Evolutionary conservation across 2,888 invertebrate species (phyloP), one percentile per base, ranked within the genome.

Genomic region (Deilephila porcellus): DNA sequence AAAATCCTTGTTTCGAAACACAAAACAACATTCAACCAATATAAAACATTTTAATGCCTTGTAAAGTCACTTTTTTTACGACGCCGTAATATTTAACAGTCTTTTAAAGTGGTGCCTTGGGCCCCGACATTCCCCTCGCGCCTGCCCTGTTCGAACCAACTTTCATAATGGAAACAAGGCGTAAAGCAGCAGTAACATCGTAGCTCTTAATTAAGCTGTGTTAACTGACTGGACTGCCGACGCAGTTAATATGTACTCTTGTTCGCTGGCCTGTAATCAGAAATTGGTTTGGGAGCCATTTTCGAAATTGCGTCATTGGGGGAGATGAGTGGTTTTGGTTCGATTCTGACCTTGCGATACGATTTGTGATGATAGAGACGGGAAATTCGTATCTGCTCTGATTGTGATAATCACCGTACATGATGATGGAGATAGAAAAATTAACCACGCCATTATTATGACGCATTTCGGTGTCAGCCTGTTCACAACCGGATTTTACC

Each of bases 191-290:
- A 72, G 53, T 72, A 73, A 73, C 37, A 73, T 20, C 37, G 25
- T 67, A 64, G 72, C 72, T 73, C 67, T 73, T 73, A 73, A 73
- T 73, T 73, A 73, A 67, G 64, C 20, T 59, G 60, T 59, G 52
- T 59, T 72, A 67, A 67, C 59, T 25, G 64, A 59, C 56, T 59
- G 72, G 59, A 59, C 67, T 72, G 56, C 52, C 64, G 14, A 73
- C 67, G 63, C 29, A 25, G 14, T 56, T 67, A 59, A 20, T 63
- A 32, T 11, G 56, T 64, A 29, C 45, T 45, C 45, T 1, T 19
- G 25, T 63, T 25, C 11, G 20, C 72, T 25, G 72, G 59, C 19
- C 20, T 20, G 72, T 59, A 73, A 67, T 73, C 45, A 11, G 67
- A 64, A 37, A 59, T 19, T 64, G 25, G 17, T 72, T 64, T n/a